Conservation (phyloP, 2,888 invertebrate genomes). For the Noctua comes region DNA sequence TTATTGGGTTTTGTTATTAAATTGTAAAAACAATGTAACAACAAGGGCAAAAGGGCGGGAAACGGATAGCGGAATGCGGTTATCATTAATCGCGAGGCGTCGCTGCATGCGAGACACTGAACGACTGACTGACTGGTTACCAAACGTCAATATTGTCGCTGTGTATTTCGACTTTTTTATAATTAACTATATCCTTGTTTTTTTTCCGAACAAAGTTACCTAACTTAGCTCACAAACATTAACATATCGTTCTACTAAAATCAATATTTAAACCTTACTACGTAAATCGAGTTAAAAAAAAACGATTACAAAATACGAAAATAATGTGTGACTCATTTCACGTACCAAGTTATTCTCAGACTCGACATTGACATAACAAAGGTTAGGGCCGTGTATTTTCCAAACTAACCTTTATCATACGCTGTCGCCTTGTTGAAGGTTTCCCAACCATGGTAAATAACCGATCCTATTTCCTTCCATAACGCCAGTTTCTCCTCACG, state of each 20-base stretch:
- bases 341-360: conserved; percentile 3
- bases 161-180: background rate
- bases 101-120: conserved; percentile 38
- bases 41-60: conserved; percentile 63
- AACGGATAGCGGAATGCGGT: conserved; percentile 44
- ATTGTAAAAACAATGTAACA: conserved; percentile 40
- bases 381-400: conserved; percentile 51
- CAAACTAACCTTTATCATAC: conserved; percentile 83
- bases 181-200: background rate
- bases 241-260: background rate
- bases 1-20: conserved; percentile 49
- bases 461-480: conserved; percentile 86
- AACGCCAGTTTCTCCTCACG: conserved; percentile 84
- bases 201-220: background rate
- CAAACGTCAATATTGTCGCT: conserved; percentile 15
- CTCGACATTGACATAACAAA: conserved; percentile 56
- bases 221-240: background rate
- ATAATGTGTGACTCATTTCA: conserved; percentile 31
- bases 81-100: conserved; percentile 41
- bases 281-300: background rate
- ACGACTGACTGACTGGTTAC: conserved; percentile 25
- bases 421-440: conserved; percentile 82
- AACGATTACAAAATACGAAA: conserved; percentile 23
- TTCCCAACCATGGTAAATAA: conserved; percentile 82
- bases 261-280: conserved; percentile 4